Conservation (phyloP, 2,888 invertebrate genomes). For the Sinopyrophorus schimmeli region DNA sequence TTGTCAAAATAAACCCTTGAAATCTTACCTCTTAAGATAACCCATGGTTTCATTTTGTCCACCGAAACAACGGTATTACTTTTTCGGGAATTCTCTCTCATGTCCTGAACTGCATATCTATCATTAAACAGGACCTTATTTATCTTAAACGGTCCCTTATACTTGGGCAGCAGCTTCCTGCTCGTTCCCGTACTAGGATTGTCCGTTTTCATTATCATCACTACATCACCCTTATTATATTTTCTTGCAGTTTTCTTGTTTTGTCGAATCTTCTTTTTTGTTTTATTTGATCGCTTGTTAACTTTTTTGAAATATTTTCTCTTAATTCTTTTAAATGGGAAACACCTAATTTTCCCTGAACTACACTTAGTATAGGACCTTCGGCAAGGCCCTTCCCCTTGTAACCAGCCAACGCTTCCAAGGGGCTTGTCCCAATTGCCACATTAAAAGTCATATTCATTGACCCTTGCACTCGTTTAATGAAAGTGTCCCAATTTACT, state of each 20-base stretch:
- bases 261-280: not conserved
- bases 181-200: not conserved
- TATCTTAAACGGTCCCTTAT: slow-evolving; percentile 1
- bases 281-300: not conserved
- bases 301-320: too few relatives aligned
- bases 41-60: too few relatives aligned
- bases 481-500: slow-evolving; percentile 8
- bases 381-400: not conserved
- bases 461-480: slow-evolving; percentile 3
- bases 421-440: slow-evolving; percentile 2
- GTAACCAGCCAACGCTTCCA: slow-evolving; percentile 8
- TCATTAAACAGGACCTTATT: not conserved
- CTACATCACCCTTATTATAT: not conserved
- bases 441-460: slow-evolving; percentile 8
- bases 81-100: too few relatives aligned
- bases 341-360: not conserved
- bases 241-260: too few relatives aligned
- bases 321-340: not conserved
- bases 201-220: not conserved
- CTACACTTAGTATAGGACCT: not conserved
- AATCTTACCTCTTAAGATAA: too few relatives aligned
- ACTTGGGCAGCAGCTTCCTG: slow-evolving; percentile 5
- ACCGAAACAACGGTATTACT: too few relatives aligned
- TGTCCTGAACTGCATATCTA: not conserved
- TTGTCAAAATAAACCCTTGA: too few relatives aligned